Conservation (phyloP, 2,888 invertebrate species). For the Zeuzera pyrina region DNA sequence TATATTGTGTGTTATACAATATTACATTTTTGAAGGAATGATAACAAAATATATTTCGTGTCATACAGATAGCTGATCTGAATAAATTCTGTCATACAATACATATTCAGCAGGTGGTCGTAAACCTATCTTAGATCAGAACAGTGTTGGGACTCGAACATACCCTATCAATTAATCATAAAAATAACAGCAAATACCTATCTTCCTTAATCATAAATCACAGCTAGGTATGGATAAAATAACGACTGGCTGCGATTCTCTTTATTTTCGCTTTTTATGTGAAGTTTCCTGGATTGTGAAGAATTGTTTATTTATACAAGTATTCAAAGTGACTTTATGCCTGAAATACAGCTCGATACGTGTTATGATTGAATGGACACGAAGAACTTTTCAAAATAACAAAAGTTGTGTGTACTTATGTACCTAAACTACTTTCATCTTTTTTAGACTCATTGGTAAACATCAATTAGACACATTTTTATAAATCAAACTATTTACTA, state of each 20-base stretch:
- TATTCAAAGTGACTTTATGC: conserved; percentile 55
- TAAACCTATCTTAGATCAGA: conserved; percentile 11
- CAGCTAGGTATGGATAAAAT: conserved; percentile 44
- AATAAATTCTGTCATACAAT: conserved; percentile 6
- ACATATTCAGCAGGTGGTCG: conserved; percentile 14
- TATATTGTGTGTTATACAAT: too few relatives aligned
- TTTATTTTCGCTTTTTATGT: conserved; percentile 57
- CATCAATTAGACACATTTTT: too few relatives aligned
- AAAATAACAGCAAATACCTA: conserved; percentile 40
- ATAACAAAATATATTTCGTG: too few relatives aligned
- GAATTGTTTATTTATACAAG: conserved; percentile 63
- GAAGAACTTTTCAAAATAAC: too few relatives aligned
- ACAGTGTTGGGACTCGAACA: conserved; percentile 13
- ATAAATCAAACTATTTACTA: too few relatives aligned
- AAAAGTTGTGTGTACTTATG: too few relatives aligned
- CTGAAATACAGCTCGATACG: too few relatives aligned
- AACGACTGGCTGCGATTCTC: conserved; percentile 33
- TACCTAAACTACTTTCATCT: too few relatives aligned
- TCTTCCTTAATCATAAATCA: conserved; percentile 50
- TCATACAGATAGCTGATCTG: not conserved
- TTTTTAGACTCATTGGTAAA: too few relatives aligned
- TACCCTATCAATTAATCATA: conserved; percentile 28
- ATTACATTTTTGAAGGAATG: too few relatives aligned
- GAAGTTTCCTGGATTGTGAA: conserved; percentile 44
- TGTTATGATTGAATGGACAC: too few relatives aligned